These are phyloP conservation scores for Bhutanitis thaidina DNA, from an alignment of 2,888 invertebrate species.

Conservation along the genomic window DNA sequence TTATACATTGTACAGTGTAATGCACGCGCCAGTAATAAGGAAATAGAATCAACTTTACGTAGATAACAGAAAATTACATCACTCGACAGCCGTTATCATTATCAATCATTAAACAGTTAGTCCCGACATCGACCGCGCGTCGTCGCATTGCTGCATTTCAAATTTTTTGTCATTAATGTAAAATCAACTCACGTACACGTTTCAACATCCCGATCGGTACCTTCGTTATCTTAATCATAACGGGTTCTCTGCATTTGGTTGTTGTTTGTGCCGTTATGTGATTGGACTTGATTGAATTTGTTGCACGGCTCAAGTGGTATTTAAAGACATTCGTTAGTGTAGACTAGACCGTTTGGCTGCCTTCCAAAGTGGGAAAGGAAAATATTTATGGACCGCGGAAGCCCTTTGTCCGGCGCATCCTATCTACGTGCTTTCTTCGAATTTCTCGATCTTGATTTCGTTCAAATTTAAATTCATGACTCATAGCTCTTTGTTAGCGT, in stretches of 20 bases:
- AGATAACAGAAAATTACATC: too few species aligned
- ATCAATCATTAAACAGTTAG: not conserved
- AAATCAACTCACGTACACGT: too few species aligned
- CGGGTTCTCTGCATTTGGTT: too few species aligned
- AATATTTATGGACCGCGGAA: slow-evolving; percentile 9
- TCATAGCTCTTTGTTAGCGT: not conserved
- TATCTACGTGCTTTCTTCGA: not conserved
- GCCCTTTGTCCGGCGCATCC: slow-evolving; percentile 12
- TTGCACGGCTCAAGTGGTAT: slow-evolving; percentile 1
- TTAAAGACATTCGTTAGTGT: slow-evolving; percentile 2
- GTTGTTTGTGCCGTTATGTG: too few species aligned
- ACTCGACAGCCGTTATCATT: not conserved
- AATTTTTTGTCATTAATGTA: too few species aligned
- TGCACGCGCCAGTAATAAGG: too few species aligned
- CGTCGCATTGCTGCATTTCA: too few species aligned
- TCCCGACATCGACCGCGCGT: too few species aligned
- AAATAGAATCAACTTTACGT: too few species aligned
- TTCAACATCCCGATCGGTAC: too few species aligned
- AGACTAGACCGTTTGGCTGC: slow-evolving; percentile 1
- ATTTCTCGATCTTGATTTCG: not conserved
- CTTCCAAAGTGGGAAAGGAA: slow-evolving; percentile 4
- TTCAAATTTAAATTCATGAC: not conserved
- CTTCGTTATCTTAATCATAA: too few species aligned
- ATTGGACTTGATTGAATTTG: not conserved
- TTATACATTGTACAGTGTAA: too few species aligned